Evolutionary conservation across 2,113 vertebrate species (phyloP).

Genomic region (Gymnocephalus cernua): DNA sequence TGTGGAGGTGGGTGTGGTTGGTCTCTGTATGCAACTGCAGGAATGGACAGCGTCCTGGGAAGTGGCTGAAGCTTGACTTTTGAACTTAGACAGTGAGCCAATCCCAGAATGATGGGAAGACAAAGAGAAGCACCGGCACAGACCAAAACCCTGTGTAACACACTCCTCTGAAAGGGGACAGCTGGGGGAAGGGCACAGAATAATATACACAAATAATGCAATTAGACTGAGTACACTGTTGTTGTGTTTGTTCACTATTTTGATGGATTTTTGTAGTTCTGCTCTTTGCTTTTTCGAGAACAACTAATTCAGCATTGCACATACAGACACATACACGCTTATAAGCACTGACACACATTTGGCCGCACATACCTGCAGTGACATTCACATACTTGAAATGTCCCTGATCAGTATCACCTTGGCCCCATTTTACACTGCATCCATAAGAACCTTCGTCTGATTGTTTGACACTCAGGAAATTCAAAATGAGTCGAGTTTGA

Average conservation of each 20-base stretch:
- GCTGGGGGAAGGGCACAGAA: conserved; percentile 2
- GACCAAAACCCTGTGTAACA: conserved; percentile 61
- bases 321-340: too few relatives aligned
- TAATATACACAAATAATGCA: not conserved
- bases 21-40: not conserved
- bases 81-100: conserved; percentile 66
- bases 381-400: conserved; percentile 72
- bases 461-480: conserved; percentile 41
- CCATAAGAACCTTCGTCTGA: conserved; percentile 71
- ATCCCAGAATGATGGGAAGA: conserved; percentile 65
- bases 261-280: too few relatives aligned
- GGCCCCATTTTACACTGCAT: conserved; percentile 51
- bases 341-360: too few relatives aligned
- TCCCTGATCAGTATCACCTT: conserved; percentile 8
- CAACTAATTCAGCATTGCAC: too few relatives aligned
- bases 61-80: conserved; percentile 33
- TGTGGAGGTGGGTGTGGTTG: conserved; percentile 14
- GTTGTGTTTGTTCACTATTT: too few relatives aligned
- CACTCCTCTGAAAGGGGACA: conserved; percentile 42
- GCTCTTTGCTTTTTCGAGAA: too few relatives aligned
- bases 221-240: not conserved
- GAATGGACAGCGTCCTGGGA: conserved; percentile 7
- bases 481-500: conserved; percentile 43
- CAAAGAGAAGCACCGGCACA: conserved; percentile 56
- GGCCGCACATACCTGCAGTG: conserved; percentile 63